These are phyloP conservation scores for Lycia hirtaria DNA, from an alignment of 2,888 invertebrate genomes.

Conservation along the genomic window DNA sequence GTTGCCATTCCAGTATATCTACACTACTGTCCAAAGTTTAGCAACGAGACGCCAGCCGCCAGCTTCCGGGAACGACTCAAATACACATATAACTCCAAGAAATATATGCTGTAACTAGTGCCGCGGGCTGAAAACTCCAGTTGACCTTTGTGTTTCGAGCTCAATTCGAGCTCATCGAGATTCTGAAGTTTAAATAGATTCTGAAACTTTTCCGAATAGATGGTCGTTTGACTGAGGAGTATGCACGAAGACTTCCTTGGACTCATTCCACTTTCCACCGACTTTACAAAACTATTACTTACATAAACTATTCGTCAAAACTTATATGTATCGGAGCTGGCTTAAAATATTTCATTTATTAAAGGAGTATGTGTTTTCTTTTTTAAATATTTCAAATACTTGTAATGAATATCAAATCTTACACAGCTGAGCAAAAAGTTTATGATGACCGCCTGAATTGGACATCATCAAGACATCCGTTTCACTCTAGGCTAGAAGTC, in stretches of 20 bases:
- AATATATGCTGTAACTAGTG: conserved; percentile 22
- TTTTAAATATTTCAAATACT: no score
- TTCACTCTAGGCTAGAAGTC: background rate
- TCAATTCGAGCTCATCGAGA: background rate
- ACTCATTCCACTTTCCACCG: background rate
- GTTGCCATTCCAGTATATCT: background rate
- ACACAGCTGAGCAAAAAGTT: no score
- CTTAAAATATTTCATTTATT: no score
- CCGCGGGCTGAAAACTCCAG: conserved; percentile 22
- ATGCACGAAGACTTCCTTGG: background rate
- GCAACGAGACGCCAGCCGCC: conserved; percentile 7
- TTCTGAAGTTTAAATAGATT: conserved; percentile 1
- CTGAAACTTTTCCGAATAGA: background rate
- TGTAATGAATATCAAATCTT: no score
- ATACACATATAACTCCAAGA: background rate
- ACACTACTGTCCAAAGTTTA: conserved; percentile 29
- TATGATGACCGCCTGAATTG: no score
- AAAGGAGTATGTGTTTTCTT: no score
- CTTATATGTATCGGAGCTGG: no score
- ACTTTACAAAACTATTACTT: background rate
- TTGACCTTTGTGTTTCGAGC: conserved; percentile 18
- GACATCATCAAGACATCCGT: background rate
- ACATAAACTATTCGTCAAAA: no score
- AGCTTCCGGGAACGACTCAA: background rate
- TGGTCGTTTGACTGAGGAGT: background rate